These are phyloP conservation scores for Alloscopus bannaensis DNA, from an alignment of 2,888 invertebrate genomes.

Conservation along the genomic window DNA sequence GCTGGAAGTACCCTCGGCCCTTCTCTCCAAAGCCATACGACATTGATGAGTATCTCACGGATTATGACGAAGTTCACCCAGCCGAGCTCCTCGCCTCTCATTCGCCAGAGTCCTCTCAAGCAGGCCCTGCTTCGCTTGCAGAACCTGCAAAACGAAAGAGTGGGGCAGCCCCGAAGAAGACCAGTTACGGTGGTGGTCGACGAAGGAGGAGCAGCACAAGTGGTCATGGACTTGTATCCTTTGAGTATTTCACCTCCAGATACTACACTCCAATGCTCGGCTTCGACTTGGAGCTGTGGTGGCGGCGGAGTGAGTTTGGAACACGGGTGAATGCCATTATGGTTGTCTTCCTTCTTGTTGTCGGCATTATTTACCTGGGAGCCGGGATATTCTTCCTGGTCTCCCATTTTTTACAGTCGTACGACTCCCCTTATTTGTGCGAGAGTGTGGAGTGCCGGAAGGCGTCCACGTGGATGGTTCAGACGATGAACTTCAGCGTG, in stretches of 20 bases:
- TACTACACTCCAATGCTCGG: not conserved
- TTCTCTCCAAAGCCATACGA: too few species aligned
- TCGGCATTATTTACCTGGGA: not conserved
- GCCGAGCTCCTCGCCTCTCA: too few species aligned
- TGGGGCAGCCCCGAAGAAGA: too few species aligned
- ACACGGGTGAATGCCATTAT: not conserved
- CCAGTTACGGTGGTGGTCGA: not conserved
- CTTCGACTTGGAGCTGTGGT: conserved; percentile 46
- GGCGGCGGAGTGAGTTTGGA: not conserved
- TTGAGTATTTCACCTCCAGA: conserved; percentile 8
- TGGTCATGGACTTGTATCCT: not conserved
- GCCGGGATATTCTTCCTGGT: conserved; percentile 1
- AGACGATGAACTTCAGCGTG: conserved; percentile 38
- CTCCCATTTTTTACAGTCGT: not conserved
- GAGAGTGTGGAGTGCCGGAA: conserved; percentile 8
- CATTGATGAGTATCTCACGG: too few species aligned
- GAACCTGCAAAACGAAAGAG: too few species aligned
- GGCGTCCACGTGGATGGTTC: conserved; percentile 19
- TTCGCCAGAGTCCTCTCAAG: too few species aligned
- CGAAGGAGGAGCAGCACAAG: not conserved
- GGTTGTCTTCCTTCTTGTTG: not conserved
- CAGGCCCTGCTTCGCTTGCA: too few species aligned
- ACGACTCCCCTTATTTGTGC: conserved; percentile 17
- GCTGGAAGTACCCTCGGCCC: too few species aligned
- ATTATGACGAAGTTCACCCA: too few species aligned